A percentile compares a stretch with the other conserved stretches of the same genome.
Conservation (phyloP, 2,113 vertebrate genomes). For the Mobula birostris region DNA sequence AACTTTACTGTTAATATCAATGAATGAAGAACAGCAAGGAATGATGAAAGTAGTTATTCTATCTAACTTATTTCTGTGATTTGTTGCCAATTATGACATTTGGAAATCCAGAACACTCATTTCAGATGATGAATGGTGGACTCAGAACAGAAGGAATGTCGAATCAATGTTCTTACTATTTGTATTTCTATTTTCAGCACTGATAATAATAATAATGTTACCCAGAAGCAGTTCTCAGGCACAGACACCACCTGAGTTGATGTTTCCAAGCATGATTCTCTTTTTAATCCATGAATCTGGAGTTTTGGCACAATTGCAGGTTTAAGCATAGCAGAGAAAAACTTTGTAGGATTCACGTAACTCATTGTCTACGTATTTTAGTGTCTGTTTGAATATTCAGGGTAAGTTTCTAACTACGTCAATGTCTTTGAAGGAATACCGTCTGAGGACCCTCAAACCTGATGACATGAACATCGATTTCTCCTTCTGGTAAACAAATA, state of each 20-base stretch:
- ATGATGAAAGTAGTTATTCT: constrained; percentile 6
- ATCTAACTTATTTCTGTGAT: neutral
- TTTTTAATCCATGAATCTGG: neutral
- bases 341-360: neutral
- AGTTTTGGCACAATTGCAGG: neutral
- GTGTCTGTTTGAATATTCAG: neutral
- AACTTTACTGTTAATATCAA: constrained; percentile 9
- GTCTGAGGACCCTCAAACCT: too few relatives aligned
- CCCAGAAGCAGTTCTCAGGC: neutral
- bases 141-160: neutral
- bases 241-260: neutral
- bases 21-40: neutral
- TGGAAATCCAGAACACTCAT: constrained; percentile 17
- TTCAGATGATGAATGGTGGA: constrained; percentile 14
- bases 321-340: neutral
- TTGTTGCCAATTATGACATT: constrained; percentile 21
- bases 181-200: neutral
- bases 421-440: neutral
- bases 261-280: neutral
- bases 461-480: too few relatives aligned
- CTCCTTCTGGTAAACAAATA: too few relatives aligned
- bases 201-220: neutral
- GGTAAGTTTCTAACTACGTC: neutral
- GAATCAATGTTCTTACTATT: neutral
- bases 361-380: neutral